phyloP scores from a whole-genome alignment of 2,113 vertebrate species.

The Tetrao urogallus region DNA sequence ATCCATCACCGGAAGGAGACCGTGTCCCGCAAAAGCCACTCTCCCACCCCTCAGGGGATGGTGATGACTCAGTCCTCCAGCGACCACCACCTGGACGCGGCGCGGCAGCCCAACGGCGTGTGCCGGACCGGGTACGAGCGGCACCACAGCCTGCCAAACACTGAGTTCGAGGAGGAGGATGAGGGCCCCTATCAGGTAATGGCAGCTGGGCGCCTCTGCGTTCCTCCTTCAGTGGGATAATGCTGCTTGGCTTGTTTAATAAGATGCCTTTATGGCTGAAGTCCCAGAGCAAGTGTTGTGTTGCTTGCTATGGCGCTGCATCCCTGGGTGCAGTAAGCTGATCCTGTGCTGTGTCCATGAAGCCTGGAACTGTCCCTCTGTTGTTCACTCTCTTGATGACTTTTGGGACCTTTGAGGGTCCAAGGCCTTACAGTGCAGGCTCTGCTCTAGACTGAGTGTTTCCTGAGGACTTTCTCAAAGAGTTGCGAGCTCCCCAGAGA shows the following conservation, averaged over 20 bases:
- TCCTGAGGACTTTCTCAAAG: neutral
- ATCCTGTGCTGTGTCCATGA: neutral
- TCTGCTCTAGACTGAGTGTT: neutral
- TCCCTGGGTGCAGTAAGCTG: neutral
- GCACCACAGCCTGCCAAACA: conserved; percentile 83
- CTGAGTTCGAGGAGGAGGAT: conserved; percentile 84
- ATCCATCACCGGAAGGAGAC: conserved; percentile 98
- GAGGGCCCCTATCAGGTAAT: conserved; percentile 88
- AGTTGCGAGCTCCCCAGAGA: neutral
- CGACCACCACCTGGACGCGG: conserved; percentile 87
- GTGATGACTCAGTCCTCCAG: conserved; percentile 87
- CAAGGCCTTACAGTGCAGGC: fast-evolving
- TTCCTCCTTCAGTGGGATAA: neutral
- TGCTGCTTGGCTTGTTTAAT: neutral
- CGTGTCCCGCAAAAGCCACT: conserved; percentile 86
- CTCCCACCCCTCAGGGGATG: conserved; percentile 76
- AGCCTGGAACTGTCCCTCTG: neutral
- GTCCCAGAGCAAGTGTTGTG: neutral
- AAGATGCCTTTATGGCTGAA: neutral
- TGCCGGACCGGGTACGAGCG: conserved; percentile 77
- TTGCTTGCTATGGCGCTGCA: neutral
- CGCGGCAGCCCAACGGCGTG: conserved; percentile 83
- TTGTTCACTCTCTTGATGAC: neutral
- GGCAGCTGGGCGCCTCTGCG: fast-evolving
- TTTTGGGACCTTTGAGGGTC: neutral